A percentile compares a stretch with the other conserved stretches of the same genome.
These are phyloP conservation scores for Heterocephalus glaber DNA, from an alignment of 2,113 vertebrate species.

Conservation along the genomic window DNA sequence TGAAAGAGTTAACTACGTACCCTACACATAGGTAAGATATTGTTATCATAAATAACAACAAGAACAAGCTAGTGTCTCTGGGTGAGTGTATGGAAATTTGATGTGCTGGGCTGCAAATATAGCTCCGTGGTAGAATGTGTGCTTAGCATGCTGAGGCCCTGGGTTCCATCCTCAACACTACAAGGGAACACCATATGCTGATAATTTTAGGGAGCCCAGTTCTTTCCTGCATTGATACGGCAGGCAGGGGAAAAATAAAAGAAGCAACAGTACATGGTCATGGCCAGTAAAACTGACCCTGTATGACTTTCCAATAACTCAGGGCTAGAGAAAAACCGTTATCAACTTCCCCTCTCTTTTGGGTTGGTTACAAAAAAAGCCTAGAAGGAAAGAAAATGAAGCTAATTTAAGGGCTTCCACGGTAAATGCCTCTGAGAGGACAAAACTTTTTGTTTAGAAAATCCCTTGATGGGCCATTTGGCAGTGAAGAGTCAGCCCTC, in stretches of 20 bases:
- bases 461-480: neutral
- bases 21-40: neutral
- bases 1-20: neutral
- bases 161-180: neutral
- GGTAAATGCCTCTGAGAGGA: neutral
- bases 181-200: neutral
- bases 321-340: neutral
- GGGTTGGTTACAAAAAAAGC: slow-evolving; percentile 24
- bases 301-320: neutral
- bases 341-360: neutral
- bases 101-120: neutral
- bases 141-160: neutral
- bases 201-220: neutral
- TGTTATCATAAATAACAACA: neutral
- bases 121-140: neutral
- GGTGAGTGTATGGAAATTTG: neutral
- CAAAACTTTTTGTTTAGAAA: neutral
- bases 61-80: neutral
- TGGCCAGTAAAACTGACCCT: neutral
- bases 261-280: neutral
- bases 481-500: neutral
- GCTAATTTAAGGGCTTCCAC: neutral
- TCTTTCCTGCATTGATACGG: neutral
- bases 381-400: neutral
- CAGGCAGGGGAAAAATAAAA: neutral